Conservation (phyloP, 2,797 vertebrate genomes). For the Scleropages formosus region DNA sequence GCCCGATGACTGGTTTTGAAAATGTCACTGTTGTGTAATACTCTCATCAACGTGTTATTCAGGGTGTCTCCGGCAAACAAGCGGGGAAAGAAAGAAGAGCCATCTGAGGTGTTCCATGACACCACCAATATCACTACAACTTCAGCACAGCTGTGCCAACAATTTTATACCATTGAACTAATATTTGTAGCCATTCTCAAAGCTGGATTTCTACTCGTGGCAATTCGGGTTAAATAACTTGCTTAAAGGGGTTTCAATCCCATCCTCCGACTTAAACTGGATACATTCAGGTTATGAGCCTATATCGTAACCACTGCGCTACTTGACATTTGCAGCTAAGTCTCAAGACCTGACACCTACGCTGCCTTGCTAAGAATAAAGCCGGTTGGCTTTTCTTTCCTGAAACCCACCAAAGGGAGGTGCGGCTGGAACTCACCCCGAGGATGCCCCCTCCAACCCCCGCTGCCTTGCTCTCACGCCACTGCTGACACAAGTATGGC, state of each 20-base stretch:
- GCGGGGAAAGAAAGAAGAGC: conserved; percentile 42
- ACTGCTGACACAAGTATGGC: background rate
- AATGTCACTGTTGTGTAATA: conserved; percentile 52
- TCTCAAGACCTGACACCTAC: background rate
- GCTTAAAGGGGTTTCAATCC: too few relatives aligned
- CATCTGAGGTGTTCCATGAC: conserved; percentile 42
- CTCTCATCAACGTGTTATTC: conserved; percentile 44
- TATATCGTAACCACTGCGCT: background rate
- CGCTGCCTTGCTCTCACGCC: background rate
- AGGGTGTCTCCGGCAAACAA: conserved; percentile 48
- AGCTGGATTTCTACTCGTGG: too few relatives aligned
- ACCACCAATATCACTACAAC: too few relatives aligned
- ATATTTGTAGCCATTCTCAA: too few relatives aligned
- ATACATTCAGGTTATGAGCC: too few relatives aligned
- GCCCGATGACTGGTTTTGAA: conserved; percentile 46
- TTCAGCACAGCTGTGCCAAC: too few relatives aligned
- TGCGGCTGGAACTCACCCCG: conserved; percentile 48
- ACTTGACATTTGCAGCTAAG: background rate
- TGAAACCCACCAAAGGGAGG: background rate
- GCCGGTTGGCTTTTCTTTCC: conserved; percentile 52
- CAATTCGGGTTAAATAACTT: too few relatives aligned
- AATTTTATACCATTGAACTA: too few relatives aligned
- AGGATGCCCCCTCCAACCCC: conserved; percentile 52
- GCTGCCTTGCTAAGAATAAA: background rate
- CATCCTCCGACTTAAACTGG: too few relatives aligned